Base-by-base conservation (phyloP, 2,888 invertebrate genomes). In the Chymomyza procnemis region DNA sequence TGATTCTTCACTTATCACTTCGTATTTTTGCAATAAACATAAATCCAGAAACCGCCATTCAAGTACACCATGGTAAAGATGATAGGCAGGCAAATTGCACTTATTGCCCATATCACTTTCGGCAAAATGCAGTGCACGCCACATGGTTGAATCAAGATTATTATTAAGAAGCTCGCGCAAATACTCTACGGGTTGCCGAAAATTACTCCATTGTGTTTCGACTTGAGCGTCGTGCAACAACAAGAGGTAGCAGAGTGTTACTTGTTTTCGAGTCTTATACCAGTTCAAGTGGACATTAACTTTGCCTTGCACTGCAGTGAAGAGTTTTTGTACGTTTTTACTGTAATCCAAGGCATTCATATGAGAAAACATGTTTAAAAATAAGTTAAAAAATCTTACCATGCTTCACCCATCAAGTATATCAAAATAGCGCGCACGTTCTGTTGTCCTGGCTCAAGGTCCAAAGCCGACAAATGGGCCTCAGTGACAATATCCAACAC, bases 1-100 rank as follows among this genome's bases (percentile, higher is more conserved):
- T 0, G 8, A 16, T 12, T n/a, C 5, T 4, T 14, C 5, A 2
- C 9, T 9, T 14, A 14, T 66, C 55, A 22, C 1, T 47, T 72
- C 76, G 48, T 73, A 78, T 75, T 76, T 83, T 48, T 87, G 69
- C 14, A 88, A 64, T 52, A 88, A 80, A 56, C 88, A 84, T 21
- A 90, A 69, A 73, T 91, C 90, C 41, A 91, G 72, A 14, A 91
- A 71, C 55, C 89, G 88, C 91, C 91, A 91, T 75, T 91, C 91
- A 0, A 91, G 74, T 3, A 79, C 71, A 1, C 91, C 91, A 66
- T 91, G 91, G 4, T 91, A 80, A 3, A 91, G 75, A 66, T 91
- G 91, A 82, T 90, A 91, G 2, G 88, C 85, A 5, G 91, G 82
- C 2, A 88, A 78, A 54, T 81, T 83, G 50, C 89, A 90, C 21